Evolutionary conservation across 2,797 vertebrate genomes (phyloP), one percentile per base, ranked within the genome.

Genomic region (Chanos chanos): DNA sequence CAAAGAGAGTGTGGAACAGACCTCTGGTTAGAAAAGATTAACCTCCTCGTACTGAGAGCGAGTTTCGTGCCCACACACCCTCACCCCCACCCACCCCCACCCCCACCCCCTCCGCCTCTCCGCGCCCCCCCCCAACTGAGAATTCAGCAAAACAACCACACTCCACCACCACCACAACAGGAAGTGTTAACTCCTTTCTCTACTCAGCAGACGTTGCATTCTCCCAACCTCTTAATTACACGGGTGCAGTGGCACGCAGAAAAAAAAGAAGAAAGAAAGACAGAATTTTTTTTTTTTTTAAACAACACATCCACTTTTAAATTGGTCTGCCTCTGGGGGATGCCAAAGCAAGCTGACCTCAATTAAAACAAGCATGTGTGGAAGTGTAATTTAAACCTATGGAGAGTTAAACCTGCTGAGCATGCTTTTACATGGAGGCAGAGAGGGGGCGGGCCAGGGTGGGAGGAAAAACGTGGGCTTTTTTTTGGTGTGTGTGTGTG

Each of bases 301-400:
- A n/a, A 59, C 44, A 80, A 76, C 65, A 72, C 75, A 74, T 78
- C 72, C 55, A 43, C 78, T 83, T 78, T 81, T 68, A 73, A 78
- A 84, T 85, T 77, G n/a, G 82, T 70, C 50, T 73, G 81, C 71
- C 76, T 78, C 73, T 37, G 69, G 74, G 75, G 75, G 75, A 77
- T 15, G 44, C 77, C 33, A 52, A 66, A 71, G 71, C 71, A 60
- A 74, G 70, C 74, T 37, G 68, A 84, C 79, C 84, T 83, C 77
- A 82, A 83, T 87, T 86, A 87, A 83, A 83, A 84, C 79, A 81
- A 82, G 71, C 18, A 44, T 78, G 81, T 79, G 70, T 80, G 70
- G 73, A 81, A 70, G 66, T 74, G 74, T 77, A 62, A 75, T 85
- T 83, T 69, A 70, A 81, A 80, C 78, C 51, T 77, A 81, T 81